These are phyloP conservation scores for Colaptes auratus DNA, from an alignment of 2,113 vertebrate species.

Conservation along the genomic window DNA sequence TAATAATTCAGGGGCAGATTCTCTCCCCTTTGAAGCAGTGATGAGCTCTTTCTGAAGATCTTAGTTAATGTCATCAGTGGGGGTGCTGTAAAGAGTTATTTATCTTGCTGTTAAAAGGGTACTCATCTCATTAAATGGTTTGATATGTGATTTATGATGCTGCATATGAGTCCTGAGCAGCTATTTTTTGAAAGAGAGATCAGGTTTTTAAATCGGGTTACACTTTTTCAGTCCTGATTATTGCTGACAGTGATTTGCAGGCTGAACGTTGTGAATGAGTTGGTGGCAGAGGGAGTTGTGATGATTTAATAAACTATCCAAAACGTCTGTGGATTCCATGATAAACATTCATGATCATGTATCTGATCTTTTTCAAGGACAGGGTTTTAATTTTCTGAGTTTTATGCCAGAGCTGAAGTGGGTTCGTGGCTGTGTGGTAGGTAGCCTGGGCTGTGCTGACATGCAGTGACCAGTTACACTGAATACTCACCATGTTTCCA, in stretches of 20 bases:
- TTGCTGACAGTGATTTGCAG: background rate
- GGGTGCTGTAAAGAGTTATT: background rate
- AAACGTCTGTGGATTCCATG: background rate
- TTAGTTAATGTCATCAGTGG: background rate
- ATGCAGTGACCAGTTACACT: background rate
- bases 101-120: conserved; percentile 3
- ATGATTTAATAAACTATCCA: background rate
- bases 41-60: background rate
- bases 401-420: background rate
- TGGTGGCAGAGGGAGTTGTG: background rate
- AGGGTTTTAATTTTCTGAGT: background rate
- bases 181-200: background rate
- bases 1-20: background rate
- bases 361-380: background rate
- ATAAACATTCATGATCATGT: background rate
- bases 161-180: background rate
- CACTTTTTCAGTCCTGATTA: background rate
- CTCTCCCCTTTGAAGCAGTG: conserved; percentile 11
- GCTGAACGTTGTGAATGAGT: background rate
- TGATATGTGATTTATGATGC: background rate
- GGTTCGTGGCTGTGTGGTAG: background rate
- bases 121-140: background rate
- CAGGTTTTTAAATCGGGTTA: background rate
- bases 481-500: background rate
- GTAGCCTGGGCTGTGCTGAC: background rate